Evolutionary conservation across 2,113 vertebrate species (phyloP).

Genomic region (Pachyramphus minor): DNA sequence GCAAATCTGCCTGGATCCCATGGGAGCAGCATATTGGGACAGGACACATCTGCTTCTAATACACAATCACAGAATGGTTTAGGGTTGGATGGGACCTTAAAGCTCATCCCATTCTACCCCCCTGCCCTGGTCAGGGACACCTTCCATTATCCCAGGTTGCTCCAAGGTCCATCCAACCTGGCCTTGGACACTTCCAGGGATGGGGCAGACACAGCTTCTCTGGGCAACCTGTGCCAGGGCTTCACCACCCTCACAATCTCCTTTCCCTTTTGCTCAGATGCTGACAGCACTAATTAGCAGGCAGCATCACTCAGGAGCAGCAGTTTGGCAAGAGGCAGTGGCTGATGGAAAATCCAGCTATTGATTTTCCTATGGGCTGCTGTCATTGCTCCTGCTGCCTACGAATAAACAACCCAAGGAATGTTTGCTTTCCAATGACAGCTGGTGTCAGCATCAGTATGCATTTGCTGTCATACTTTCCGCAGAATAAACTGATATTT

Average conservation of each 20-base stretch:
- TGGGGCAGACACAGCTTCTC: neutral
- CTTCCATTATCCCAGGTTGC: neutral
- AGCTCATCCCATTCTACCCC: fast-evolving
- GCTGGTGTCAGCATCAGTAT: neutral
- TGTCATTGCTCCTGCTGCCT: neutral
- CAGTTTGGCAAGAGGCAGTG: neutral
- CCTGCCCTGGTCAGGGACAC: neutral
- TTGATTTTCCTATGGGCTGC: slow-evolving; percentile 20
- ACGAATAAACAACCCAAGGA: neutral
- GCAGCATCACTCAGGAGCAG: neutral
- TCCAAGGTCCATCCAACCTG: neutral
- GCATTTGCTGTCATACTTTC: neutral
- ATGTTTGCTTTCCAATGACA: neutral
- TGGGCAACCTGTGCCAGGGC: neutral
- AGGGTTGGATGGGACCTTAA: neutral
- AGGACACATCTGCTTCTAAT: no score
- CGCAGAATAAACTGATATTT: neutral
- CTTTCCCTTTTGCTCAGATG: neutral
- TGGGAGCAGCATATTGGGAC: fast-evolving
- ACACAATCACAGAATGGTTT: neutral
- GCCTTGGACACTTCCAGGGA: neutral
- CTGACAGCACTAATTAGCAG: neutral
- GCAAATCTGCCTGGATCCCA: neutral
- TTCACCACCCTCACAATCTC: neutral
- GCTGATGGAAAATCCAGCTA: neutral